A percentile compares a stretch with the other conserved stretches of the same genome.
Conservation (phyloP, 2,113 vertebrate genomes). For the Picathartes gymnocephalus region DNA sequence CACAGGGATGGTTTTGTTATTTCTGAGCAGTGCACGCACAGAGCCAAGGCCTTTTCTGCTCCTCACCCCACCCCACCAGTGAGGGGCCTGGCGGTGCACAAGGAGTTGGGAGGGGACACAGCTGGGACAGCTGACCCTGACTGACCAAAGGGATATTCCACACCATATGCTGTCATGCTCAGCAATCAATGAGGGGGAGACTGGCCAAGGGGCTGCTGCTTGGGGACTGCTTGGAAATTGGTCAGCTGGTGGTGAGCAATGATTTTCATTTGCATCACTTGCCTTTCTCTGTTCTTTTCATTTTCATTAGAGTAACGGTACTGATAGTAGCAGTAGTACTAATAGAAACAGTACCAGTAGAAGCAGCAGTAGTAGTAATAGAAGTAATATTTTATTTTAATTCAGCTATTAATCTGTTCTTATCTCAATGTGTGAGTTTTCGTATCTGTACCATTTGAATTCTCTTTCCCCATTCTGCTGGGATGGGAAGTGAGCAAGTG, state of each 20-base stretch:
- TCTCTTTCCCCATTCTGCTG: background rate
- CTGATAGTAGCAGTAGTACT: background rate
- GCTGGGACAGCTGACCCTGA: accelerated
- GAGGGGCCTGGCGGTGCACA: accelerated
- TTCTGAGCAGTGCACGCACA: background rate
- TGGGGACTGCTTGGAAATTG: background rate
- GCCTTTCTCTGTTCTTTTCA: background rate
- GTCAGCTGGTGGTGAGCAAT: background rate
- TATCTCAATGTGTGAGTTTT: background rate
- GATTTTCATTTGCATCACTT: background rate
- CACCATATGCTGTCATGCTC: background rate
- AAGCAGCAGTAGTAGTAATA: background rate
- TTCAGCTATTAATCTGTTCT: background rate
- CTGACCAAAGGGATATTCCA: background rate
- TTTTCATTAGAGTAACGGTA: background rate
- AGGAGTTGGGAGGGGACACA: background rate
- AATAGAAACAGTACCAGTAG: background rate
- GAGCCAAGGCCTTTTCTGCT: background rate
- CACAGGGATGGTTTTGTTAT: background rate
- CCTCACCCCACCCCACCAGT: accelerated
- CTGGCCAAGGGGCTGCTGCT: background rate
- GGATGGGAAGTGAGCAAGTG: accelerated
- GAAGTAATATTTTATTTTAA: background rate
- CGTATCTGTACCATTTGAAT: background rate
- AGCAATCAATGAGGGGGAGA: background rate